phyloP scores from a whole-genome alignment of 2,888 invertebrate species.

The Idaea aversata region DNA sequence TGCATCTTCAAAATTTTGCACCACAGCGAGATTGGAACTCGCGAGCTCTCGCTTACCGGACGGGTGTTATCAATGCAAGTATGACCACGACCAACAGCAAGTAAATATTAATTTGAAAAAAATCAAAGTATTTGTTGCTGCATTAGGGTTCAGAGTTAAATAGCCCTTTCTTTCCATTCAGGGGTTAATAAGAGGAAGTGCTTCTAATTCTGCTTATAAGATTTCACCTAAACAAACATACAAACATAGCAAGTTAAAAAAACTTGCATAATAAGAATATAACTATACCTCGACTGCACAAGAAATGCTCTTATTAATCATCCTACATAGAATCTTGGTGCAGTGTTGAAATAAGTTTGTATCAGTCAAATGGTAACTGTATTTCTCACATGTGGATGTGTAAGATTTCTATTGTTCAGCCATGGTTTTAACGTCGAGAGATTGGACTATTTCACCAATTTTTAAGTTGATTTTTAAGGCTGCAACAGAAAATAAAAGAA shows the following conservation, averaged over 20 bases:
- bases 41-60: too few species aligned
- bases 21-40: too few species aligned
- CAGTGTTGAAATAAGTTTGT: constrained; percentile 50
- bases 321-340: constrained; percentile 44
- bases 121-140: too few species aligned
- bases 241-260: neutral
- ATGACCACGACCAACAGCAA: too few species aligned
- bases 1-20: too few species aligned
- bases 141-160: too few species aligned
- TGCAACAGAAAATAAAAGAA: constrained; percentile 36
- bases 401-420: constrained; percentile 80
- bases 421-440: constrained; percentile 76
- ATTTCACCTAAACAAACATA: neutral
- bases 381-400: constrained; percentile 67
- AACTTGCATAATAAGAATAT: too few species aligned
- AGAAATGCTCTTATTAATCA: constrained; percentile 50
- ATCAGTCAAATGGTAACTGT: constrained; percentile 52
- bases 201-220: too few species aligned
- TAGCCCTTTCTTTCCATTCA: too few species aligned
- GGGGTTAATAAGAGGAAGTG: too few species aligned
- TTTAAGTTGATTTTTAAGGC: constrained; percentile 68
- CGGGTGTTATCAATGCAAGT: too few species aligned
- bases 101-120: too few species aligned
- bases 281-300: constrained; percentile 51
- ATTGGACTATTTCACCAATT: constrained; percentile 70